These are phyloP conservation scores for Cyclopterus lumpus DNA, from an alignment of 2,797 vertebrate genomes.

Conservation along the genomic window DNA sequence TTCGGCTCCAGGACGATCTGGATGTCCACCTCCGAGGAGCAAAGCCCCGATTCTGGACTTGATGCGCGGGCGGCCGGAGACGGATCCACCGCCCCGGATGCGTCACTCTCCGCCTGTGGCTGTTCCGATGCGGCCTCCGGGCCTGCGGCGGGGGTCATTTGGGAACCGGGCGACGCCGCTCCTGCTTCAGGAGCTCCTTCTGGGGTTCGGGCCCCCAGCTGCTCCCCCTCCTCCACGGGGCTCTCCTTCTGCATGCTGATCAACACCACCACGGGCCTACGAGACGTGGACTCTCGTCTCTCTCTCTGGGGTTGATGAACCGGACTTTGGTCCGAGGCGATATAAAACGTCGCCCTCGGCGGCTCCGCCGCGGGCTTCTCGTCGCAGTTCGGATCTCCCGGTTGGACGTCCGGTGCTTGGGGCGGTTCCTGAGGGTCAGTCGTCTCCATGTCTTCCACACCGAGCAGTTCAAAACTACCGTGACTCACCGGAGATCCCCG, in stretches of 20 bases:
- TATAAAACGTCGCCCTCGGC: constrained; percentile 72
- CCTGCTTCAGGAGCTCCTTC: constrained; percentile 25
- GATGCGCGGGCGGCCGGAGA: background rate
- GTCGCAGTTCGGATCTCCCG: constrained; percentile 60
- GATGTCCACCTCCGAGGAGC: constrained; percentile 65
- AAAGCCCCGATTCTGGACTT: constrained; percentile 29
- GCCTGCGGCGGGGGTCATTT: constrained; percentile 18
- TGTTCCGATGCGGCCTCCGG: background rate
- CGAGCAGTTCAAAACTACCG: constrained; percentile 63
- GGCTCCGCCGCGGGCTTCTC: constrained; percentile 45
- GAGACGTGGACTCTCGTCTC: constrained; percentile 65
- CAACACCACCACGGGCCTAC: constrained; percentile 82
- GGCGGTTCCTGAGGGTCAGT: constrained; percentile 31
- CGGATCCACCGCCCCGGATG: background rate
- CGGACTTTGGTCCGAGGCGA: constrained; percentile 76
- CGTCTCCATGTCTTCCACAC: constrained; percentile 68
- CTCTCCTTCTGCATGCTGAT: constrained; percentile 85
- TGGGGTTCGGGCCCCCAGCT: constrained; percentile 60
- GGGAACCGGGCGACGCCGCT: constrained; percentile 8
- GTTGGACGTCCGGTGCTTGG: background rate
- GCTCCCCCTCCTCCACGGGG: constrained; percentile 70
- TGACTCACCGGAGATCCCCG: constrained; percentile 53
- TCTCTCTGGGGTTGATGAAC: constrained; percentile 65
- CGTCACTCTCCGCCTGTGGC: constrained; percentile 19
- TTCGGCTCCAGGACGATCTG: constrained; percentile 58